Percentiles rank a stretch among this genome's conserved stretches.
phyloP scores from a whole-genome alignment of 2,888 invertebrate species.

The Malthinus seriepunctatus region DNA sequence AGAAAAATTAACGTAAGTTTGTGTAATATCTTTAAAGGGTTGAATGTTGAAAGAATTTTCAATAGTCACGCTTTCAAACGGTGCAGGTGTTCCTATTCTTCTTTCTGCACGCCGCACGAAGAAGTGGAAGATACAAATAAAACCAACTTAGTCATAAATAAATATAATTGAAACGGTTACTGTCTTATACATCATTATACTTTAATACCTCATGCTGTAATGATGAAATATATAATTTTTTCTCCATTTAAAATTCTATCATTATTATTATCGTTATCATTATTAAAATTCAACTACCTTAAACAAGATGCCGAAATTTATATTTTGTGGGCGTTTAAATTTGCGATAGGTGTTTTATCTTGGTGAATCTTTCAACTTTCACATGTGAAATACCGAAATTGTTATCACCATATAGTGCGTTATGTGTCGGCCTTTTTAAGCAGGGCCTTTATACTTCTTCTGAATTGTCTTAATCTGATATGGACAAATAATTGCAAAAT shows the following conservation, averaged over 20 bases:
- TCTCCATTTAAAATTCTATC: too few relatives aligned
- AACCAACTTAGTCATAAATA: slow-evolving; percentile 33
- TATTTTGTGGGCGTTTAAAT: slow-evolving; percentile 8
- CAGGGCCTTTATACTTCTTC: too few relatives aligned
- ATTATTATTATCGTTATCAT: too few relatives aligned
- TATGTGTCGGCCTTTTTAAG: slow-evolving; percentile 13
- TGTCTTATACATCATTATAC: slow-evolving; percentile 15
- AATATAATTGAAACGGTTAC: slow-evolving; percentile 36
- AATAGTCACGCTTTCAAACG: slow-evolving; percentile 37
- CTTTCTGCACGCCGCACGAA: slow-evolving; percentile 29
- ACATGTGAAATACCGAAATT: neutral
- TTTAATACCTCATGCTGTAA: neutral
- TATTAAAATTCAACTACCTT: neutral
- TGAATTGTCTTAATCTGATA: too few relatives aligned
- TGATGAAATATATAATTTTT: too few relatives aligned
- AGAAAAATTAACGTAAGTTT: too few relatives aligned
- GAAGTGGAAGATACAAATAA: slow-evolving; percentile 33
- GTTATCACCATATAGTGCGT: slow-evolving; percentile 3
- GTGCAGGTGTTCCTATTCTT: slow-evolving; percentile 36
- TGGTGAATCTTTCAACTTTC: neutral
- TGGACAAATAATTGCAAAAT: too few relatives aligned
- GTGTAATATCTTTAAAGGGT: slow-evolving; percentile 19
- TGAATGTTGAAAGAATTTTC: slow-evolving; percentile 34
- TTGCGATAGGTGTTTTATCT: slow-evolving; percentile 5
- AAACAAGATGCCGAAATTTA: slow-evolving; percentile 12